Conservation (phyloP, 2,888 invertebrate species). For the Meiosimyza platycephala region DNA sequence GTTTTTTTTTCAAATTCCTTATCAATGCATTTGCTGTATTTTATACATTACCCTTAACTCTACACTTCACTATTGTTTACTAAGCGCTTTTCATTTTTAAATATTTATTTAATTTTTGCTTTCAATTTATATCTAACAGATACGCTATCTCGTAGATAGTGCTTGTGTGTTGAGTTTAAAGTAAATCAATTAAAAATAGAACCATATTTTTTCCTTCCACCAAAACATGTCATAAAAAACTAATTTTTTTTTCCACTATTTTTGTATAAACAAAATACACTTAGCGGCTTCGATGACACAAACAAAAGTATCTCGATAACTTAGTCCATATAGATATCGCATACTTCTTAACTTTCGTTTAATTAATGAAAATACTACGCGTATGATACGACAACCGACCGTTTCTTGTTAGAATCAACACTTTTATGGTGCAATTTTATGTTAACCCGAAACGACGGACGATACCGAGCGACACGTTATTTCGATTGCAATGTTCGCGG, state of each 20-base stretch:
- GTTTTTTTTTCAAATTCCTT: neutral
- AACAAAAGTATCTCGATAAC: too few species aligned
- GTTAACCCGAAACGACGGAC: too few species aligned
- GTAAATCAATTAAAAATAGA: slow-evolving; percentile 22
- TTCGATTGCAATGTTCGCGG: slow-evolving; percentile 46
- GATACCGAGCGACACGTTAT: slow-evolving; percentile 24
- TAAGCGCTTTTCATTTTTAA: neutral
- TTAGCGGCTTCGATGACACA: too few species aligned
- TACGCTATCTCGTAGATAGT: slow-evolving; percentile 12
- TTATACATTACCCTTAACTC: too few species aligned
- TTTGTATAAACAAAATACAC: too few species aligned
- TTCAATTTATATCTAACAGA: slow-evolving; percentile 9
- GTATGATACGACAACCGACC: neutral
- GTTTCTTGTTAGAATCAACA: neutral
- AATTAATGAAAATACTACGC: slow-evolving; percentile 16
- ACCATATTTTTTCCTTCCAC: slow-evolving; percentile 1
- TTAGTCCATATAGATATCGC: neutral
- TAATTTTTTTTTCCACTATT: too few species aligned
- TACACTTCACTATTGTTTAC: too few species aligned
- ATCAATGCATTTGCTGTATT: neutral
- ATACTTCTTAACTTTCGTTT: neutral
- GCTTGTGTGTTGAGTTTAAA: slow-evolving; percentile 19
- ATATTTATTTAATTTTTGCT: slow-evolving; percentile 18
- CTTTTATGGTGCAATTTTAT: neutral
- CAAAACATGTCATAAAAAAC: too few species aligned